Percentiles rank a stretch among this genome's conserved stretches.
Conservation (phyloP, 1,140 invertebrate species). For the Zaprionus africanus region DNA sequence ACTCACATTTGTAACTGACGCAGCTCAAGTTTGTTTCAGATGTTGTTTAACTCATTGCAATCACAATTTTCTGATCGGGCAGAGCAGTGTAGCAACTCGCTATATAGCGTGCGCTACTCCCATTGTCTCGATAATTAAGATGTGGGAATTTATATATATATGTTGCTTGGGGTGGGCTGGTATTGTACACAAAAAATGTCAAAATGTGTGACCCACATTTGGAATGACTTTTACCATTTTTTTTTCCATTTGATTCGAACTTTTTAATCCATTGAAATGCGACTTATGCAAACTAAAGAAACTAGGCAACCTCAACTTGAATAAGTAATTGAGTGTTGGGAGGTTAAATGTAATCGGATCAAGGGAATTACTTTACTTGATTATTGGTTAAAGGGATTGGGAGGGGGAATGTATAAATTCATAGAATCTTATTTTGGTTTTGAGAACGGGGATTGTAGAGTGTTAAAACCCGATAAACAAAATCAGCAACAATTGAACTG, state of each 20-base stretch:
- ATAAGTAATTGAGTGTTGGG: too few relatives aligned
- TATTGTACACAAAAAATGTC: neutral
- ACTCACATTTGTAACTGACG: neutral
- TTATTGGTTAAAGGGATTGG: neutral
- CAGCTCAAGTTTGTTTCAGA: neutral
- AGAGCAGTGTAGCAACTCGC: neutral
- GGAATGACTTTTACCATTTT: neutral
- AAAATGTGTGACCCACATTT: neutral
- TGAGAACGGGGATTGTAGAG: neutral
- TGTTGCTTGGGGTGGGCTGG: neutral
- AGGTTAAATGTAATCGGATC: too few relatives aligned
- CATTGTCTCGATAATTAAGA: neutral
- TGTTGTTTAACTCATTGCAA: neutral
- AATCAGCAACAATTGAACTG: slow-evolving; percentile 56
- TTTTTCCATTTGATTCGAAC: neutral
- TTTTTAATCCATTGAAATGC: neutral
- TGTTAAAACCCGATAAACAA: neutral
- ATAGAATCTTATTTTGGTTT: neutral
- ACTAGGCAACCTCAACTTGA: neutral
- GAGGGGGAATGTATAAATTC: neutral
- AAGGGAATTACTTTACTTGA: too few relatives aligned
- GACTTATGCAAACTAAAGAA: neutral
- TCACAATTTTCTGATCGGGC: neutral
- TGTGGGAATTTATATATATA: neutral
- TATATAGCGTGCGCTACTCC: neutral